Conservation (phyloP, 37 sponge, comb jelly and placozoan genomes). For the Mnemiopsis leidyi region DNA sequence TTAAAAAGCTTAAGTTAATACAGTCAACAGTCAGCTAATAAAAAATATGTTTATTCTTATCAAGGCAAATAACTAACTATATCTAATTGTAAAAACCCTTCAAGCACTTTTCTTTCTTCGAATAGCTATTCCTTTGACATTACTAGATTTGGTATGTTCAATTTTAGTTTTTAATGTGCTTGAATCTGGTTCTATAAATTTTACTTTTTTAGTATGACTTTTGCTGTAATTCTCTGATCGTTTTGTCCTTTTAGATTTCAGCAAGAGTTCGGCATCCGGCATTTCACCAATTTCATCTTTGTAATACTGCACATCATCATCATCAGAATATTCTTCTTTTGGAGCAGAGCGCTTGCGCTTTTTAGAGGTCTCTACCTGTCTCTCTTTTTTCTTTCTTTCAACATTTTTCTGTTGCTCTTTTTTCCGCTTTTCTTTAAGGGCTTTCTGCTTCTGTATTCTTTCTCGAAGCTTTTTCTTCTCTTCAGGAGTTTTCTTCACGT, state of each 20-base stretch:
- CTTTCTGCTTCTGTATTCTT: constrained; percentile 36
- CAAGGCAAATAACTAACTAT: too few species aligned
- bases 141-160: neutral
- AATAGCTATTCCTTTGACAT: neutral
- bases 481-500: constrained; percentile 38
- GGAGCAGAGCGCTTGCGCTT: neutral
- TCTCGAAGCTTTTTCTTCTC: constrained; percentile 41
- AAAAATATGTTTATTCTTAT: too few species aligned
- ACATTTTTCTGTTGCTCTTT: constrained; percentile 50
- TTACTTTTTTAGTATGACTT: neutral
- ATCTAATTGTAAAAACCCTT: too few species aligned
- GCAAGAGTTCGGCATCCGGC: constrained; percentile 56
- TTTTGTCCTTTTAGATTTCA: constrained; percentile 4
- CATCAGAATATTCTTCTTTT: neutral
- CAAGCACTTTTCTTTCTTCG: neutral
- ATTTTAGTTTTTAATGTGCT: neutral
- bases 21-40: too few species aligned
- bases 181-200: neutral
- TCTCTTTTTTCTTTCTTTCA: constrained; percentile 31
- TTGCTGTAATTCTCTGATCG: neutral
- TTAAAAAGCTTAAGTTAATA: too few species aligned
- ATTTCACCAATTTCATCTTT: constrained; percentile 34
- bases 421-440: neutral
- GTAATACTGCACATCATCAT: constrained; percentile 61
- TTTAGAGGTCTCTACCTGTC: neutral